Base-by-base conservation (phyloP, 2,113 vertebrate genomes). In the Actinemys pallida region DNA sequence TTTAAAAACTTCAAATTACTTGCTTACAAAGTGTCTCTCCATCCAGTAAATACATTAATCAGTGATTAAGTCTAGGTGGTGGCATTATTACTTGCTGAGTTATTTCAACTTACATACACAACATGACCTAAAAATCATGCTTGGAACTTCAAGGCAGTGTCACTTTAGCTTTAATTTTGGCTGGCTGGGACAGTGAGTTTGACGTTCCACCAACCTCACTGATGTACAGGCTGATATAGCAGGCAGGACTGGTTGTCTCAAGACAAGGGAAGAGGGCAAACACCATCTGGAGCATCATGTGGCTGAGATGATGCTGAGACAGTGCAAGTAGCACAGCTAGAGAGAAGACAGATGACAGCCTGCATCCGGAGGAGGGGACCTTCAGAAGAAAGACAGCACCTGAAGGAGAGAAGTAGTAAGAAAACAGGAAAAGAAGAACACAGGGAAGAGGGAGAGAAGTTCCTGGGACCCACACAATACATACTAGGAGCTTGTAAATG, bases 21-120 rank as follows among this genome's bases (percentile, higher is more conserved):
- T 5, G 49, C 92, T 84, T 94, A 88, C 76, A 57, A 75, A 90
- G 87, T 84, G 93, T 25, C 11, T 86, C 96, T 94, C 72, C 47
- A 56, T 95, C 69, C 72, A 93, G 49, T 31, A 78, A 57, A 42
- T 17, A 83, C 84, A 56, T 50, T 14, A 81, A 86, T 76, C 14
- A 88, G 81, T 54, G 79, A 75, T 29, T 39, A 81, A 69, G 1
- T 3, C 4, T 35, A 47, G 7, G 86, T 20, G 52, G 9, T 10
- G 90, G 31, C 12, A 78, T 90, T 39, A 35, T 88, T 56, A n/a
- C 50, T 78, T 96, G 42, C 45, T 49, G 7, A 65, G 53, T 39
- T 56, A 56, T 82, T 82, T 39, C 80, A 82, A 19, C 27, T 87
- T 81, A 47, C 1, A 24, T 10, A 87, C 20, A 6, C 56, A 8